Base-by-base conservation (phyloP, 2,797 vertebrate genomes). In the Bucorvus abyssinicus region DNA sequence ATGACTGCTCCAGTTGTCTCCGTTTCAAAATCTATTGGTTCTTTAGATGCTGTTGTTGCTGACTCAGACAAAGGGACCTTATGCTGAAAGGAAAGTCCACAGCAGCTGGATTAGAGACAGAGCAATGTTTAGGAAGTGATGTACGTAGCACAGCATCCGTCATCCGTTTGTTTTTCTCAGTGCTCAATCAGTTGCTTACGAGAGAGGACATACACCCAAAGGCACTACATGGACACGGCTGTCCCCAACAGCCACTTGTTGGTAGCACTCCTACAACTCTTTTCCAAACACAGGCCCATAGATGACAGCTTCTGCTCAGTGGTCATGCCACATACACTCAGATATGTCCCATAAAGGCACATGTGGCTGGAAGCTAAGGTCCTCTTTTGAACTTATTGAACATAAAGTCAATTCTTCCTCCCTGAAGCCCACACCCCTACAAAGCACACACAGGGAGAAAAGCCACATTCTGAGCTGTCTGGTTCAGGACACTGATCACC, bases 1-100 rank as follows among this genome's bases (percentile, higher is more conserved):
- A 84, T 42, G 80, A 94, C 83, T 92, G 83, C 68, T 91, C 49
- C 56, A 73, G 56, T 89, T 94, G 93, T 79, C 84, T 91, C 60
- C 0, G 3, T 63, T 90, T 93, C 85, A 84, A 89, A 91, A 87
- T 89, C 79, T 76, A 82, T 67, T 67, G 42, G 82, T 79, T 81
- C 74, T 89, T 94, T 60, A 90, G 56, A 80, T 77, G 71, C 29
- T 38, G 50, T 26, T 87, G 68, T 71, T 67, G 47, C 67, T 95
- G 78, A 80, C 68, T 89, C 71, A 94, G 70, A 93, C 42, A 94
- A 93, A 92, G 57, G 0, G 1, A 52, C 56, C 12, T 80, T 84
- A 80, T 68, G 60, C 63, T 23, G 45, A 45, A 89, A 91, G 63
- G 40, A 20, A 95, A 89, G 71, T 42, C 38, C 56, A 61, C 29